A percentile compares a stretch with the other conserved stretches of the same genome.
These are phyloP conservation scores for Microcebus ravelobensis DNA, from an alignment of 2,113 vertebrate genomes.

Conservation along the genomic window DNA sequence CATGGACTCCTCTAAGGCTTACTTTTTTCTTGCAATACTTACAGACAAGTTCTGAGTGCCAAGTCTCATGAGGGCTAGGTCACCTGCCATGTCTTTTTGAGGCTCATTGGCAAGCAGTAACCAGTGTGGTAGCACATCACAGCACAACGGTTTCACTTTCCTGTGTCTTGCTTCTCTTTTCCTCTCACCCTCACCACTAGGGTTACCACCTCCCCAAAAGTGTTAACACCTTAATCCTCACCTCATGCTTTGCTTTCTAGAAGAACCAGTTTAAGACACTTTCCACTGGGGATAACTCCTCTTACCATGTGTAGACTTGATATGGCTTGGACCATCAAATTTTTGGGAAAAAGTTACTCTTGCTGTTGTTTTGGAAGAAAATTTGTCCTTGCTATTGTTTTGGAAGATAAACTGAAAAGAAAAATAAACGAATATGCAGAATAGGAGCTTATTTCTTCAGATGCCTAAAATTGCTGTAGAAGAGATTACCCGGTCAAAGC, in stretches of 20 bases:
- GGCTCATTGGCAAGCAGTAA: not conserved
- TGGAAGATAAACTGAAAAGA: constrained; percentile 92
- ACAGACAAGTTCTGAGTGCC: not conserved
- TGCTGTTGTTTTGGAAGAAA: constrained; percentile 93
- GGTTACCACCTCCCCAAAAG: not conserved
- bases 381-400: constrained; percentile 90
- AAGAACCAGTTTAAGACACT: not conserved
- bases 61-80: not conserved
- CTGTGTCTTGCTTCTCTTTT: not conserved
- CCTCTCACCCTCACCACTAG: not conserved
- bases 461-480: constrained; percentile 90
- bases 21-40: not conserved
- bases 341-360: constrained; percentile 84
- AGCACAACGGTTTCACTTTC: not conserved
- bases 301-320: not conserved
- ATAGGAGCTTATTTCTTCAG: constrained; percentile 91
- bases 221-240: not conserved
- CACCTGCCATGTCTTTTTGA: accelerated
- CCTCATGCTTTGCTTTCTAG: not conserved
- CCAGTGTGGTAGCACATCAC: not conserved
- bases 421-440: constrained; percentile 92
- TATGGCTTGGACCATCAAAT: not conserved
- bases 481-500: constrained; percentile 79
- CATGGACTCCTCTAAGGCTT: not conserved
- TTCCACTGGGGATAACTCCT: not conserved